phyloP scores from a whole-genome alignment of 2,113 vertebrate species.

The Isichthys henryi region DNA sequence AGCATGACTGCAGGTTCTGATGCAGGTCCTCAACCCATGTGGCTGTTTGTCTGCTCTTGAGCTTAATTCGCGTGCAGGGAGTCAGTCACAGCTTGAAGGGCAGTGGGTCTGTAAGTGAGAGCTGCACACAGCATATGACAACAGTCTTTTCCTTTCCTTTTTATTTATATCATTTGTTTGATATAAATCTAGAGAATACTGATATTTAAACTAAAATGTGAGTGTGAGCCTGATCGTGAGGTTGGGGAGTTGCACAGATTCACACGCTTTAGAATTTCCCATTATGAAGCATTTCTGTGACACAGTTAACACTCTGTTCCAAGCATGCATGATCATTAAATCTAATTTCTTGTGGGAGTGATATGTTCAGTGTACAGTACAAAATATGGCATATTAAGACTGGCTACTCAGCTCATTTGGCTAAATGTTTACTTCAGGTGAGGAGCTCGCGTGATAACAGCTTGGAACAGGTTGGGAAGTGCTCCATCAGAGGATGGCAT shows the following conservation, averaged over 20 bases:
- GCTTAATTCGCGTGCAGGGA: background rate
- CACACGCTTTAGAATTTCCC: background rate
- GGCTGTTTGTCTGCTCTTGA: background rate
- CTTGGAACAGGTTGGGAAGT: background rate
- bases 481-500: background rate
- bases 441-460: background rate
- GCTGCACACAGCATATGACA: background rate
- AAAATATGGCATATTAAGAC: background rate
- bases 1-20: background rate
- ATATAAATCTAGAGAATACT: background rate
- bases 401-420: background rate
- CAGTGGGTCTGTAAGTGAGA: background rate
- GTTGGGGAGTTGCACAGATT: background rate
- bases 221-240: background rate
- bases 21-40: background rate
- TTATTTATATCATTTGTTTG: background rate
- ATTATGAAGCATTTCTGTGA: background rate
- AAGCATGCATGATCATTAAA: background rate
- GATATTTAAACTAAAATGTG: background rate
- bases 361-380: background rate
- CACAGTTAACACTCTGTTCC: background rate
- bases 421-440: background rate
- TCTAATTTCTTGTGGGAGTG: background rate
- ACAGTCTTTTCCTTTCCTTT: background rate
- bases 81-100: background rate